Base-by-base conservation (phyloP, 2,888 invertebrate species). In the Dyspetes luteomarginatus region DNA sequence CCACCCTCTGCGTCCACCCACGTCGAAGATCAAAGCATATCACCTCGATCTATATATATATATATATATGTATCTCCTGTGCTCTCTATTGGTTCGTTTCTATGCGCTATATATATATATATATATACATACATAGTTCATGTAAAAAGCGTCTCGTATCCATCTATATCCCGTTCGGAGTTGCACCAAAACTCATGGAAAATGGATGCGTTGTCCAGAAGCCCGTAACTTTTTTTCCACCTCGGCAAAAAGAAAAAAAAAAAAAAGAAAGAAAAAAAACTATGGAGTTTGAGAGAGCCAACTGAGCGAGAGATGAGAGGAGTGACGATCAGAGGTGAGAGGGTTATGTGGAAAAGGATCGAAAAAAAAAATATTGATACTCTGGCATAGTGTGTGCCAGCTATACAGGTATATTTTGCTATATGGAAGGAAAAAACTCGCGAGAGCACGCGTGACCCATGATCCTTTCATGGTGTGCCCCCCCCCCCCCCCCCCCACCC, bases 1-100 rank as follows among this genome's bases (percentile, higher is more conserved):
- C n/a, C n/a, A n/a, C n/a, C n/a, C 12, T 5, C 36, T 36, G 55
- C 50, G 62, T 22, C 28, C 58, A 36, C 73, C 36, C 55, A 50
- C 45, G 75, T 74, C 78, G 73, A 80, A 82, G 83, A 83, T 82
- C 83, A 82, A 82, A 82, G 83, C 78, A 19, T 78, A 64, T 77
- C 73, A 77, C 43, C 65, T 26, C 45, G 3, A 65, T 45, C 43
- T n/a, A 28, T 45, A 28, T 30, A 30, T 15, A 19, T 1, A 28
- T 43, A 5, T 28, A 26, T 19, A 41, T 36, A n/a, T n/a, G n/a
- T n/a, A n/a, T n/a, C n/a, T n/a, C n/a, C n/a, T n/a, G n/a, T n/a
- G n/a, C n/a, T n/a, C n/a, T n/a, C n/a, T n/a, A n/a, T n/a, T n/a
- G n/a, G n/a, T n/a, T n/a, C n/a, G n/a, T n/a, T n/a, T n/a, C n/a